These are phyloP conservation scores for Argyrosomus regius DNA, from an alignment of 2,797 vertebrate genomes.

Conservation along the genomic window DNA sequence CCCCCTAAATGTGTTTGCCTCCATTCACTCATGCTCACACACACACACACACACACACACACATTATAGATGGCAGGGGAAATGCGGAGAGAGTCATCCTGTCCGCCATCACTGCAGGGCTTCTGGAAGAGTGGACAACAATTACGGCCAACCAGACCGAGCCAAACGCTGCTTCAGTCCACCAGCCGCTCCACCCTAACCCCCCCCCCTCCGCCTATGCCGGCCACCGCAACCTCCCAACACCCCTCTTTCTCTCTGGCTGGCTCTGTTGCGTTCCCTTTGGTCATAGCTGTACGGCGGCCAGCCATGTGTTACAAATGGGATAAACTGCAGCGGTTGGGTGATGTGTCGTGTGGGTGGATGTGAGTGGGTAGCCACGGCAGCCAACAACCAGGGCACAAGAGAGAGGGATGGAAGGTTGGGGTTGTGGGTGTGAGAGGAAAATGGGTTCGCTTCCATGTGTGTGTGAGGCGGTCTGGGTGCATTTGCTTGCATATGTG, in stretches of 20 bases:
- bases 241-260: constrained; percentile 58
- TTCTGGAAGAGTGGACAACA: constrained; percentile 77
- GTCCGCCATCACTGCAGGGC: constrained; percentile 77
- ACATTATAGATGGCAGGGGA: constrained; percentile 69
- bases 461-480: constrained; percentile 14
- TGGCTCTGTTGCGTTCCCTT: constrained; percentile 68
- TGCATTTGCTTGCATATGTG: constrained; percentile 10
- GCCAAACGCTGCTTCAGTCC: constrained; percentile 75
- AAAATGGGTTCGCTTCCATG: constrained; percentile 22
- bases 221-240: constrained; percentile 59
- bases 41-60: constrained; percentile 36
- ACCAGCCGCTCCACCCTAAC: constrained; percentile 65
- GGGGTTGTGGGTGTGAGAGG: constrained; percentile 36
- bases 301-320: constrained; percentile 83
- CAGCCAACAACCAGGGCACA: constrained; percentile 53
- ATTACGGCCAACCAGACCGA: constrained; percentile 77
- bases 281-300: constrained; percentile 68
- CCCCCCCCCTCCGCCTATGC: too few relatives aligned
- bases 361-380: constrained; percentile 63
- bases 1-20: constrained; percentile 55
- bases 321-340: constrained; percentile 79
- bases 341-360: constrained; percentile 65
- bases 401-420: constrained; percentile 12
- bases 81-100: constrained; percentile 74
- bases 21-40: constrained; percentile 35